These are phyloP conservation scores for Dromius quadrimaculatus DNA, from an alignment of 2,888 invertebrate genomes.

Conservation along the genomic window DNA sequence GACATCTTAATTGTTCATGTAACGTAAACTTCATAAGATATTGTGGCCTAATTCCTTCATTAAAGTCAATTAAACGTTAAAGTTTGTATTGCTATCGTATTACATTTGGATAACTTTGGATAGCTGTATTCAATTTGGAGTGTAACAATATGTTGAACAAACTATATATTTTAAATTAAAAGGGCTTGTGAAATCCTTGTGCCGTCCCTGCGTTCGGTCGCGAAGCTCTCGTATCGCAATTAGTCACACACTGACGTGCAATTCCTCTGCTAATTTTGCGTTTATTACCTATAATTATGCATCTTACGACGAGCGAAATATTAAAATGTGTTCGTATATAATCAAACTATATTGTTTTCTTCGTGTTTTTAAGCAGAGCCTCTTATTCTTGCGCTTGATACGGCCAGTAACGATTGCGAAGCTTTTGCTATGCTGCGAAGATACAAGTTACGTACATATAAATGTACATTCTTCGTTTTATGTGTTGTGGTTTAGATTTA, in stretches of 20 bases:
- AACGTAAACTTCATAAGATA: too few relatives aligned
- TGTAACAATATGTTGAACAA: too few relatives aligned
- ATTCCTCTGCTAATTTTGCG: slow-evolving; percentile 50
- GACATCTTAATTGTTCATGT: too few relatives aligned
- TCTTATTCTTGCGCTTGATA: not conserved
- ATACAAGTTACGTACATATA: slow-evolving; percentile 6
- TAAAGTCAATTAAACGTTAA: too few relatives aligned
- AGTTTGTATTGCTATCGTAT: too few relatives aligned
- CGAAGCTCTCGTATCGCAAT: slow-evolving; percentile 44
- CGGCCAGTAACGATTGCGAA: not conserved
- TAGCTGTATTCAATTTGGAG: too few relatives aligned
- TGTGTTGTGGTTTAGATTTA: slow-evolving; percentile 22
- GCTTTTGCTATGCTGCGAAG: not conserved
- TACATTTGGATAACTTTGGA: too few relatives aligned
- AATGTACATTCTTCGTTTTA: slow-evolving; percentile 29
- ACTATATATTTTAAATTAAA: too few relatives aligned
- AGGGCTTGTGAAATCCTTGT: not conserved
- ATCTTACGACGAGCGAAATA: slow-evolving; percentile 47
- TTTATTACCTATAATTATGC: slow-evolving; percentile 53
- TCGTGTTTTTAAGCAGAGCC: slow-evolving; percentile 20
- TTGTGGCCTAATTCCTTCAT: too few relatives aligned
- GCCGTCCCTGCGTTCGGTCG: not conserved
- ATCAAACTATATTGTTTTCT: slow-evolving; percentile 29
- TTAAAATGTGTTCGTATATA: slow-evolving; percentile 45
- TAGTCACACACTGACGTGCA: slow-evolving; percentile 50